Evolutionary conservation across 2,113 vertebrate genomes (phyloP).

Genomic region (Anser cygnoides): DNA sequence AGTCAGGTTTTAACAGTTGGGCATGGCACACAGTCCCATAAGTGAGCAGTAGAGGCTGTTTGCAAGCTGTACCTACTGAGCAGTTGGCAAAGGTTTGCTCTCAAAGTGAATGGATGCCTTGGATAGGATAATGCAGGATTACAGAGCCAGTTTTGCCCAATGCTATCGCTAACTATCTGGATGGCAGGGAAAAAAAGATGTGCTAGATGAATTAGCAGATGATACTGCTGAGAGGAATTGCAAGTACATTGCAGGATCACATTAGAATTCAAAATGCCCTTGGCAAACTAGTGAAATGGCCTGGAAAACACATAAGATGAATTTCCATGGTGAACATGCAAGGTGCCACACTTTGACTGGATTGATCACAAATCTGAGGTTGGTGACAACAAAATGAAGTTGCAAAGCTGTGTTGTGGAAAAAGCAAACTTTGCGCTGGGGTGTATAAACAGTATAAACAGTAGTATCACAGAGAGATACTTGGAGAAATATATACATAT

Average conservation of each 20-base stretch:
- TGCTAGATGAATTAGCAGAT: not conserved
- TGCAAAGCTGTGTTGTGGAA: not conserved
- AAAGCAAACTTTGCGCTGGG: not conserved
- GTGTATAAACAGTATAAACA: not conserved
- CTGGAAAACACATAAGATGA: constrained; percentile 36
- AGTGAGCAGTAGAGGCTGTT: not conserved
- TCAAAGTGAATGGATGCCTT: not conserved
- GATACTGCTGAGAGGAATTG: not conserved
- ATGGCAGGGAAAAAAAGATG: not conserved
- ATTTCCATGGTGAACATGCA: not conserved
- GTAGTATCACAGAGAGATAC: not conserved
- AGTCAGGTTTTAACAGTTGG: not conserved
- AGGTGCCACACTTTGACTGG: constrained; percentile 31
- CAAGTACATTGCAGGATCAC: not conserved
- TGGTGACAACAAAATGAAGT: not conserved
- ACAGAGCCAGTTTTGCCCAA: not conserved
- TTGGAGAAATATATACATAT: not conserved
- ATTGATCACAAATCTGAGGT: constrained; percentile 26
- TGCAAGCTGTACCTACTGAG: not conserved
- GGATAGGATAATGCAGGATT: not conserved
- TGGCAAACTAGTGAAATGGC: constrained; percentile 32
- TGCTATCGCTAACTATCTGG: not conserved
- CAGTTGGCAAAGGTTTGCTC: not conserved
- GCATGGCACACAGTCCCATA: not conserved
- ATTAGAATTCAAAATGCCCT: constrained; percentile 24